These are phyloP conservation scores for Synanthedon formicaeformis DNA, from an alignment of 2,888 invertebrate genomes.

Conservation along the genomic window DNA sequence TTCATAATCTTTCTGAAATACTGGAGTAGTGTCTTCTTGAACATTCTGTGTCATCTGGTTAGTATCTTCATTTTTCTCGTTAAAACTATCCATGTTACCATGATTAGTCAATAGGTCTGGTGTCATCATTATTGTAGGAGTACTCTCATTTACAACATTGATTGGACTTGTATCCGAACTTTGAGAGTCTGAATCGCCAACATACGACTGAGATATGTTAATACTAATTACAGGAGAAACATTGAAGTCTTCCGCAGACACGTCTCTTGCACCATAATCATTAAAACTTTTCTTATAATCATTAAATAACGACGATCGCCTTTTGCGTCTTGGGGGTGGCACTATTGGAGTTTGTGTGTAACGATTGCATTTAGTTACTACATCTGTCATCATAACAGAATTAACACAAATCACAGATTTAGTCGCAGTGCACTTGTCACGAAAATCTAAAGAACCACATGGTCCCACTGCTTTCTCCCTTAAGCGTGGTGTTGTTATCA, in stretches of 20 bases:
- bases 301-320: conserved; percentile 22
- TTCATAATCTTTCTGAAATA: conserved; percentile 12
- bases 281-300: conserved; percentile 14
- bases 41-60: background rate
- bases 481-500: conserved; percentile 55
- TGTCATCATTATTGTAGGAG: conserved; percentile 35
- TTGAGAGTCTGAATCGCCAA: conserved; percentile 48
- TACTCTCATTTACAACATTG: conserved; percentile 9
- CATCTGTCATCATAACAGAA: conserved; percentile 54
- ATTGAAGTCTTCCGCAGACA: conserved; percentile 29
- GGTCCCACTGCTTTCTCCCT: conserved; percentile 58
- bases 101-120: conserved; percentile 73
- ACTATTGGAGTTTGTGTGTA: conserved; percentile 43
- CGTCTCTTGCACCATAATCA: conserved; percentile 17
- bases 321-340: conserved; percentile 45
- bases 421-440: conserved; percentile 42
- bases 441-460: conserved; percentile 32
- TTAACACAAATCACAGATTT: conserved; percentile 31
- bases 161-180: conserved; percentile 65
- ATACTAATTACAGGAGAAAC: conserved; percentile 68
- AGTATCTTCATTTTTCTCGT: conserved; percentile 13
- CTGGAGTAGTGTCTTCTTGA: conserved; percentile 4
- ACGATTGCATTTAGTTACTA: conserved; percentile 26
- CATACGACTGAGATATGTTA: conserved; percentile 69
- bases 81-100: conserved; percentile 44